Evolutionary conservation across 2,113 vertebrate genomes (phyloP).

Genomic region (Hydrolagus affinis): DNA sequence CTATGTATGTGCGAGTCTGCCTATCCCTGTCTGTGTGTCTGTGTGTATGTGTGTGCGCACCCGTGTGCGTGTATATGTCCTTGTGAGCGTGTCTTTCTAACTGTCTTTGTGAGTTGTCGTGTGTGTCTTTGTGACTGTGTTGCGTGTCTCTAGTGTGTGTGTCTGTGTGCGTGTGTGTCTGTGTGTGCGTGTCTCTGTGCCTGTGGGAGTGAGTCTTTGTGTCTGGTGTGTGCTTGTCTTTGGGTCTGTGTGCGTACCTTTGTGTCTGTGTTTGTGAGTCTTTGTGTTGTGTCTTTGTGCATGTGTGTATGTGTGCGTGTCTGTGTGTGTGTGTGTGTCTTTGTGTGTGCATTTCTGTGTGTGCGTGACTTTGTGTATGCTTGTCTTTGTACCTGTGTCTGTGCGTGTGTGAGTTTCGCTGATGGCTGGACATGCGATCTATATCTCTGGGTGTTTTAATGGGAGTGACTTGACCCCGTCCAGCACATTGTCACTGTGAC

Average conservation of each 20-base stretch:
- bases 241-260: conserved; percentile 27
- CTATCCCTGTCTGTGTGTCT: too few species aligned
- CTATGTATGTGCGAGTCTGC: too few species aligned
- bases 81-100: background rate
- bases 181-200: too few species aligned
- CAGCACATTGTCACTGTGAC: conserved; percentile 11
- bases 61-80: too few species aligned
- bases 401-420: conserved; percentile 33
- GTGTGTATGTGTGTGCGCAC: too few species aligned
- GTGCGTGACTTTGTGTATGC: background rate
- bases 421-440: background rate
- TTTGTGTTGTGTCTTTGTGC: background rate
- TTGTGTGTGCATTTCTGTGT: background rate
- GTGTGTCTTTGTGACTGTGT: background rate
- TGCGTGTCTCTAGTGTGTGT: too few species aligned
- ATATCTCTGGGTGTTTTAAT: background rate
- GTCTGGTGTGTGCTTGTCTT: conserved; percentile 32
- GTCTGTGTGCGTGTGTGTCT: too few species aligned
- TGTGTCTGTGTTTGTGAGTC: background rate
- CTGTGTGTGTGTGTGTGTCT: background rate
- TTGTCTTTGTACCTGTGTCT: conserved; percentile 33
- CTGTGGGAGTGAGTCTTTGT: conserved; percentile 29
- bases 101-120: background rate
- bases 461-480: background rate
- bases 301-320: background rate